Evolutionary conservation across 2,797 vertebrate genomes (phyloP).

Genomic region (Psittacula echo): DNA sequence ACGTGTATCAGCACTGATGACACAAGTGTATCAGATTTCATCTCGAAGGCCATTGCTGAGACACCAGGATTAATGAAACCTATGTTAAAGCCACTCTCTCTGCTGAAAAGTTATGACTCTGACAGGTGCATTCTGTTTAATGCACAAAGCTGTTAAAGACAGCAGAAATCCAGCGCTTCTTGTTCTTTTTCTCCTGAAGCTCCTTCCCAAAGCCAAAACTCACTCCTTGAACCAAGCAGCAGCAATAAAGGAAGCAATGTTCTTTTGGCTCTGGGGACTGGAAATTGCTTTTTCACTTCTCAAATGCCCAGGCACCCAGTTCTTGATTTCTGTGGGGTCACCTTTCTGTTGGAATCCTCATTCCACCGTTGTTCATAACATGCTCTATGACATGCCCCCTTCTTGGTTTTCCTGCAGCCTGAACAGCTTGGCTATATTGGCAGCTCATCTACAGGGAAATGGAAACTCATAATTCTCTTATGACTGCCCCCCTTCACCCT

Average conservation of each 20-base stretch:
- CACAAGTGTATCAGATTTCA: not conserved
- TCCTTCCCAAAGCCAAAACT: not conserved
- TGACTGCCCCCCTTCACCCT: accelerated
- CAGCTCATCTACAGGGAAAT: not conserved
- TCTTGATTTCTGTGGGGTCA: not conserved
- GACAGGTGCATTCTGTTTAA: not conserved
- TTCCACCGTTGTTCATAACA: not conserved
- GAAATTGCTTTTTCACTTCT: not conserved
- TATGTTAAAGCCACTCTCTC: not conserved
- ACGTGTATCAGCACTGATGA: not conserved
- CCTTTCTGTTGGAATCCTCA: accelerated
- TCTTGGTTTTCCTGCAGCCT: not conserved
- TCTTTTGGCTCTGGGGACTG: not conserved
- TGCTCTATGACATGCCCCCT: too few relatives aligned
- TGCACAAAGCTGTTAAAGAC: not conserved
- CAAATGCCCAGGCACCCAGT: not conserved
- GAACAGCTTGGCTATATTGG: not conserved
- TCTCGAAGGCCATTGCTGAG: not conserved
- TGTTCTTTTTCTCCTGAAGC: not conserved
- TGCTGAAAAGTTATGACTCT: not conserved
- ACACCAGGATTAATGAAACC: not conserved
- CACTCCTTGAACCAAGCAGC: not conserved
- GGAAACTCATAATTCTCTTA: accelerated
- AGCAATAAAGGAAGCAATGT: not conserved
- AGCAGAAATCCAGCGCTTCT: conserved; percentile 10